These are phyloP conservation scores for Apis mellifera DNA, from an alignment of 1,140 invertebrate genomes.

Conservation along the genomic window Amel_HAv3.1 CM009941.2:304501-305000, in stretches of 20 bases:
- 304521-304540: background rate
- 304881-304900: no score
- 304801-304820: background rate
- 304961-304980: background rate
- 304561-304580: background rate
- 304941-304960: no score
- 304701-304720: background rate
- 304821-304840: constrained; percentile 21
- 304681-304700: background rate
- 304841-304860: constrained; percentile 21
- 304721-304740: constrained; percentile 26
- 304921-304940: no score
- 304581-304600: background rate
- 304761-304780: background rate
- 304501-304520: no score
- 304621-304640: background rate
- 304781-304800: background rate
- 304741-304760: constrained; percentile 14
- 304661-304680: constrained; percentile 1
- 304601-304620: background rate
- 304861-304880: background rate
- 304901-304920: no score
- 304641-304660: background rate
- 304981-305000: no score
- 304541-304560: background rate